Percentiles rank a stretch among this genome's conserved stretches.
Conservation (phyloP, 2,797 vertebrate species). For the Falco cherrug region DNA sequence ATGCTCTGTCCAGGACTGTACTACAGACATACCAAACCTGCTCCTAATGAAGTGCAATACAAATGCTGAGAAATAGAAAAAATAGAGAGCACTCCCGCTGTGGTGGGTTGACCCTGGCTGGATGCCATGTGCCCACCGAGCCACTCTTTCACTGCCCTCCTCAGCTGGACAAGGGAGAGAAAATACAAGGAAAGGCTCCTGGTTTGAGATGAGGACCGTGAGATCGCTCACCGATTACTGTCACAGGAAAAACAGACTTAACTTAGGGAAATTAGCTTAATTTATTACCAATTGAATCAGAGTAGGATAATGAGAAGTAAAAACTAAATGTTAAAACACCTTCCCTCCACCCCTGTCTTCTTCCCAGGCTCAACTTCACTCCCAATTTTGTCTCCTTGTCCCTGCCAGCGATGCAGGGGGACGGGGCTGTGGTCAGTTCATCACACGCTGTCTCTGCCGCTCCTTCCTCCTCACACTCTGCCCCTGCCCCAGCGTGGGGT, state of each 20-base stretch:
- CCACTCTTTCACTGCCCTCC: not conserved
- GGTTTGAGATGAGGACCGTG: not conserved
- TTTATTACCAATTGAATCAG: too few species aligned
- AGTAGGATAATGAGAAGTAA: too few species aligned
- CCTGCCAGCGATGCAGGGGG: too few species aligned
- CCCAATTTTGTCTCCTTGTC: too few species aligned
- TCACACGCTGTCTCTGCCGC: too few species aligned
- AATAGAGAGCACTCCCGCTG: not conserved
- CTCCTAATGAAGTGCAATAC: not conserved
- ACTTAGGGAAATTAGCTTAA: not conserved
- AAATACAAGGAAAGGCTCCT: not conserved
- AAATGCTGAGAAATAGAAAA: not conserved
- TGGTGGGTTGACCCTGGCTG: not conserved
- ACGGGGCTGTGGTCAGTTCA: too few species aligned
- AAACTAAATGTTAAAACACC: too few species aligned
- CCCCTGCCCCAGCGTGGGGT: too few species aligned
- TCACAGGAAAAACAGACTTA: not conserved
- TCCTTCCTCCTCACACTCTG: too few species aligned
- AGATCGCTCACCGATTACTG: not conserved
- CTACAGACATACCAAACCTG: not conserved
- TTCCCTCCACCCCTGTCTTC: too few species aligned
- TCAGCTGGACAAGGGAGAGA: not conserved
- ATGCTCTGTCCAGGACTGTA: not conserved
- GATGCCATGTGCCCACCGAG: not conserved
- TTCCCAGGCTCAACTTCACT: too few species aligned